phyloP scores from a whole-genome alignment of 2,113 vertebrate species.

The Aegithalos caudatus region DNA sequence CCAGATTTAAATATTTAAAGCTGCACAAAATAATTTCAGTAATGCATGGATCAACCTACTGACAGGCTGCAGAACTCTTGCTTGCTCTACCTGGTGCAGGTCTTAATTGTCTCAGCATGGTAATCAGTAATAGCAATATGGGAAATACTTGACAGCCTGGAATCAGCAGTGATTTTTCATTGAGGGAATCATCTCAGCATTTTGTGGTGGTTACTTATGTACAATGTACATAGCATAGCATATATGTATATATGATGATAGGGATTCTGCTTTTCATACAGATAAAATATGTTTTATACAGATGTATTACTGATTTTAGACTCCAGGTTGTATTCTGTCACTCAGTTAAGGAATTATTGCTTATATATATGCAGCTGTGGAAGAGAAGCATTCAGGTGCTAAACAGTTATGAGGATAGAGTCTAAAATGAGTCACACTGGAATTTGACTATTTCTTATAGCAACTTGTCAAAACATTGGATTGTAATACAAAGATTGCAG shows the following conservation, averaged over 20 bases:
- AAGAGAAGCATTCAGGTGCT: not conserved
- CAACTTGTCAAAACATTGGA: conserved; percentile 56
- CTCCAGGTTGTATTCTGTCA: not conserved
- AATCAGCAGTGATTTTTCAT: not conserved
- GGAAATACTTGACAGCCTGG: not conserved
- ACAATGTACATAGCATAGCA: too few relatives aligned
- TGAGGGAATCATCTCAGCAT: not conserved
- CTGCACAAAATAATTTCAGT: not conserved
- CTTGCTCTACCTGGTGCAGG: not conserved
- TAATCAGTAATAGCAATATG: not conserved
- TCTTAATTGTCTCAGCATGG: not conserved
- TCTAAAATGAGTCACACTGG: conserved; percentile 40
- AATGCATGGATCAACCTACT: not conserved
- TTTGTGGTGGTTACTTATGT: not conserved
- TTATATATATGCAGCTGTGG: not conserved
- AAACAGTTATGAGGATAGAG: not conserved
- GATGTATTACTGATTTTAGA: not conserved
- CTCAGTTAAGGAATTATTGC: not conserved
- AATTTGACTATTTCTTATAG: conserved; percentile 42
- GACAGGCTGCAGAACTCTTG: not conserved
- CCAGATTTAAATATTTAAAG: conserved; percentile 25
- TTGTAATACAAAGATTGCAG: conserved; percentile 29
- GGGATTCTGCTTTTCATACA: not conserved
- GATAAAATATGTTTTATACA: not conserved
- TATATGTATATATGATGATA: not conserved